Percentiles rank a stretch among this genome's conserved stretches.
These are phyloP conservation scores for Zoanthus sansibaricus DNA, from an alignment of 92 coral and sea anemone genomes.

Conservation along the genomic window DNA sequence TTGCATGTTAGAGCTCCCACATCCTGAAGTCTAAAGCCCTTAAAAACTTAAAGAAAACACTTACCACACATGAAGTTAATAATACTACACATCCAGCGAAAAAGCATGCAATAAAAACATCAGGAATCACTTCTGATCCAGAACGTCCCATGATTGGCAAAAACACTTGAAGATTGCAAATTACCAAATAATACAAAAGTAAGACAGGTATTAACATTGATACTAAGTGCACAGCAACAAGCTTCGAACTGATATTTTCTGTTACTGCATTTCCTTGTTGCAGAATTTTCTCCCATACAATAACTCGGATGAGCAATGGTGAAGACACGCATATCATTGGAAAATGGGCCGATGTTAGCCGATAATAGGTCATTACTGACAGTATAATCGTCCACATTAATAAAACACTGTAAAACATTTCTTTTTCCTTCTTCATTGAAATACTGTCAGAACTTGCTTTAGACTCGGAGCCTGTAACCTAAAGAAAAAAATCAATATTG, in stretches of 20 bases:
- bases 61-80: constrained; percentile 88
- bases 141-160: constrained; percentile 91
- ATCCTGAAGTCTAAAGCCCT: too few relatives aligned
- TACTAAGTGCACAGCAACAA: constrained; percentile 61
- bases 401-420: constrained; percentile 82
- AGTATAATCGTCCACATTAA: constrained; percentile 83
- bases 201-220: constrained; percentile 68
- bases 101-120: constrained; percentile 77
- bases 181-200: constrained; percentile 66
- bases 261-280: constrained; percentile 26
- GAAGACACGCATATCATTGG: constrained; percentile 81
- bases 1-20: too few relatives aligned
- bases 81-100: constrained; percentile 68
- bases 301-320: constrained; percentile 74
- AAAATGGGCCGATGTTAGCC: constrained; percentile 88
- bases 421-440: constrained; percentile 68
- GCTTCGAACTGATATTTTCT: constrained; percentile 44
- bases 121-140: constrained; percentile 86
- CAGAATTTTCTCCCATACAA: constrained; percentile 84
- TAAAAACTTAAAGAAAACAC: constrained; percentile 10
- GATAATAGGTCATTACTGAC: constrained; percentile 79
- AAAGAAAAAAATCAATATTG: not conserved
- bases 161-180: constrained; percentile 72
- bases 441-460: constrained; percentile 1
- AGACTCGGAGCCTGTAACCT: constrained; percentile 2